phyloP scores from a whole-genome alignment of 2,888 invertebrate species.

The Idaea biselata region DNA sequence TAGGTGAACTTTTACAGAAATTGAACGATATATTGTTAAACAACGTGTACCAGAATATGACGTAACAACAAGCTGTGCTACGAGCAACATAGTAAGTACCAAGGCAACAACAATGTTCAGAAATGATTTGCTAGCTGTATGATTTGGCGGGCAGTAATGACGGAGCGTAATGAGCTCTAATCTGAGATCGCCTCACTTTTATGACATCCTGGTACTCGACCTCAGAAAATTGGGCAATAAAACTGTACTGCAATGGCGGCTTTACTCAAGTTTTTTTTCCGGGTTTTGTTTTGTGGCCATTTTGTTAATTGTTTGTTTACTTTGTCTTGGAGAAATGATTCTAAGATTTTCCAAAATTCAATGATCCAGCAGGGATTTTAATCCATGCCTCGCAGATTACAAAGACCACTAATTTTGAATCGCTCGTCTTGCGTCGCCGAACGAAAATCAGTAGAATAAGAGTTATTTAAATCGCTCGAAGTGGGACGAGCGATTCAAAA shows the following conservation, averaged over 20 bases:
- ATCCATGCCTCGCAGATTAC: too few species aligned
- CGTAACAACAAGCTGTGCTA: too few species aligned
- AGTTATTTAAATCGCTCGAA: neutral
- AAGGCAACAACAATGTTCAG: neutral
- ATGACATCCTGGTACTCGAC: slow-evolving; percentile 20
- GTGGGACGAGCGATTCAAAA: neutral
- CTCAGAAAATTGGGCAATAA: slow-evolving; percentile 10
- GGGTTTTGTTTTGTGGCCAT: neutral
- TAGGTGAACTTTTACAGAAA: too few species aligned
- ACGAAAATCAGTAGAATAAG: too few species aligned
- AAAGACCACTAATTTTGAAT: too few species aligned
- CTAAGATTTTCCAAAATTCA: too few species aligned
- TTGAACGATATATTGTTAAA: too few species aligned
- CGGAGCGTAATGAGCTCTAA: slow-evolving; percentile 9
- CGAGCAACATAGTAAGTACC: neutral
- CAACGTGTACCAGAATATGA: neutral
- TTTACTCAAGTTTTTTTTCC: neutral
- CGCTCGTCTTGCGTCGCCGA: too few species aligned
- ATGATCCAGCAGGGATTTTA: too few species aligned
- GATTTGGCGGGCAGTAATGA: slow-evolving; percentile 13
- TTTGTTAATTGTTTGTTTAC: neutral
- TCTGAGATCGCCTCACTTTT: slow-evolving; percentile 17
- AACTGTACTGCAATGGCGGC: neutral
- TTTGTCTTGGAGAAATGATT: neutral
- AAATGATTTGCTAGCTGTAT: slow-evolving; percentile 16